Conservation (phyloP, 2,797 vertebrate species). For the Stomatorhinus walkeri region DNA sequence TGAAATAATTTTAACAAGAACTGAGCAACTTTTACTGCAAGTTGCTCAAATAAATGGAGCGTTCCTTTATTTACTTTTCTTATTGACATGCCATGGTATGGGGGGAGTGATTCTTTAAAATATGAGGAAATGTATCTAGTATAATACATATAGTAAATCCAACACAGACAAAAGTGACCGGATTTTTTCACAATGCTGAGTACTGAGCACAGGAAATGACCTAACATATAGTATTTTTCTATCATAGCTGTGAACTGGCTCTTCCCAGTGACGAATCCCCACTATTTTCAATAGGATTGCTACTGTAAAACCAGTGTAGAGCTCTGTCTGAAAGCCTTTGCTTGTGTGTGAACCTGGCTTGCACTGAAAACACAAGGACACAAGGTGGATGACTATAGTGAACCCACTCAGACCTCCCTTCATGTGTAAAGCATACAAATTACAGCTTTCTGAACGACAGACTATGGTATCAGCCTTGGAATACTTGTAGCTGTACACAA, state of each 20-base stretch:
- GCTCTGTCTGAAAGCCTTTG: background rate
- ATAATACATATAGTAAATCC: background rate
- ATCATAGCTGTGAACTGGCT: background rate
- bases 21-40: background rate
- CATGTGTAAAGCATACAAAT: background rate
- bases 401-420: background rate
- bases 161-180: background rate
- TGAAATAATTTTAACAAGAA: background rate
- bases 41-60: background rate
- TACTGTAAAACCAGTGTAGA: background rate
- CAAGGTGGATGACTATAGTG: background rate
- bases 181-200: background rate
- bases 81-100: background rate
- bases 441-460: background rate
- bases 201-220: background rate
- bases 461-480: background rate
- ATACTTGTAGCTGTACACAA: background rate
- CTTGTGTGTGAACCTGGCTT: background rate
- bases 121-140: background rate
- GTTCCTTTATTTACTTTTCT: background rate
- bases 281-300: background rate
- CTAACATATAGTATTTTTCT: background rate
- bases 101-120: background rate
- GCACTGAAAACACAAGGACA: conserved; percentile 9
- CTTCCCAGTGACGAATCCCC: background rate